These are phyloP conservation scores for Orius insidiosus DNA, from an alignment of 1,140 invertebrate species.

Conservation along the genomic window DNA sequence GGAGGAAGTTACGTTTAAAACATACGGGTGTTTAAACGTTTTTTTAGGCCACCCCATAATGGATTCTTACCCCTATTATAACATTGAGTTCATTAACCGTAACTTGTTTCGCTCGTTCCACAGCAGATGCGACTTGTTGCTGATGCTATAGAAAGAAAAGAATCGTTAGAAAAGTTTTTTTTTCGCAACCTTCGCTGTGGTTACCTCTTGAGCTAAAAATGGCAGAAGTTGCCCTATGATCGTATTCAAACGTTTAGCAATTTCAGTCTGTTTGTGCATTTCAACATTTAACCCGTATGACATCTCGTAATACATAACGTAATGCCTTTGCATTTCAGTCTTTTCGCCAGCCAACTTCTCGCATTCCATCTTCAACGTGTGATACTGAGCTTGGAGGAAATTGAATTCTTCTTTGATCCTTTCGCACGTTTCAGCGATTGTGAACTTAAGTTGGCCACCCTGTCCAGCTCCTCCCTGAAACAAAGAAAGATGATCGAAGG, in stretches of 20 bases:
- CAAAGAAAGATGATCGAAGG: constrained; percentile 11
- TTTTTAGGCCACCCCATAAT: neutral
- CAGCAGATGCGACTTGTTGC: constrained; percentile 78
- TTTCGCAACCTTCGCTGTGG: neutral
- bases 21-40: too few species aligned
- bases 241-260: constrained; percentile 77
- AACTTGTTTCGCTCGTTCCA: constrained; percentile 89
- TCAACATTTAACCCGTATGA: constrained; percentile 63
- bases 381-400: constrained; percentile 70
- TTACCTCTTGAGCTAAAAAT: constrained; percentile 72
- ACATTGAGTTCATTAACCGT: constrained; percentile 85
- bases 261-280: constrained; percentile 84
- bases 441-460: constrained; percentile 80
- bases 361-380: constrained; percentile 72
- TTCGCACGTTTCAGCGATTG: constrained; percentile 79
- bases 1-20: too few species aligned
- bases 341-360: constrained; percentile 92
- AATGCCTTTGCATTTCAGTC: constrained; percentile 94
- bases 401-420: constrained; percentile 81
- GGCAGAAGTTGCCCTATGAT: constrained; percentile 83
- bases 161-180: neutral
- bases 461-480: constrained; percentile 60
- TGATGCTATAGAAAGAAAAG: constrained; percentile 45
- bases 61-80: constrained; percentile 61
- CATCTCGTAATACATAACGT: constrained; percentile 87